Base-by-base conservation (phyloP, 2,797 vertebrate genomes). In the Acrocephalus scirpaceus region DNA sequence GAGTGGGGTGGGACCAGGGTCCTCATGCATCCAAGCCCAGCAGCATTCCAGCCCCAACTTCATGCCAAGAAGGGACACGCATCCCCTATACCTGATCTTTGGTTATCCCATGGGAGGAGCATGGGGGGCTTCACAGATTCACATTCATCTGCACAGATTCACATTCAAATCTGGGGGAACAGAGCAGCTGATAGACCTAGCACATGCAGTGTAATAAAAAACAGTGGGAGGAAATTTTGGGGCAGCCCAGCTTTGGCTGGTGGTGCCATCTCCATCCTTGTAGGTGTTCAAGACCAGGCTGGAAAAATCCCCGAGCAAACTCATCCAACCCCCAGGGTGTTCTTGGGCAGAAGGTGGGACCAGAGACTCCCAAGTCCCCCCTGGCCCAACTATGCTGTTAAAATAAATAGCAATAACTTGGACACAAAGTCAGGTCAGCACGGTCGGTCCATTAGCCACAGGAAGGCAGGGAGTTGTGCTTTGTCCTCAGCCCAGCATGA, bases 11-110 rank as follows among this genome's bases (percentile, higher is more conserved):
- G 65, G 69, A 89, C 15, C 0, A 1, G 50, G 18, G 32, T 23
- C 45, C 62, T 67, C 4, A 1, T 10, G 12, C 20, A 62, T 22
- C 40, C 56, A 58, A 90, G 57, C 48, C 36, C 13, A 3, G 42
- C 48, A 78, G 40, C 23, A 50, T 38, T 29, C 3, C 60, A 86
- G 22, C 30, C 71, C 67, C 2, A 7, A 5, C 22, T n/a, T 73
- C 34, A 3, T 1, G 3, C 32, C 62, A 75, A 34, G 19, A 4
- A 1, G 53, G n/a, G 23, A 47, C 1, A 0, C 0, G 1, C 11
- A 7, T 47, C 9, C n/a, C 21, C 26, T 42, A 5, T 21, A 45
- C 80, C 58, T 51, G 20, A 57, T 15, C 32, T 54, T 75, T 10
- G 1, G 27, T 69, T 48, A 47, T 20, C 34, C 50, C 30, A 10